Conservation (phyloP, 2,113 vertebrate species). For the Rafetus swinhoei region DNA sequence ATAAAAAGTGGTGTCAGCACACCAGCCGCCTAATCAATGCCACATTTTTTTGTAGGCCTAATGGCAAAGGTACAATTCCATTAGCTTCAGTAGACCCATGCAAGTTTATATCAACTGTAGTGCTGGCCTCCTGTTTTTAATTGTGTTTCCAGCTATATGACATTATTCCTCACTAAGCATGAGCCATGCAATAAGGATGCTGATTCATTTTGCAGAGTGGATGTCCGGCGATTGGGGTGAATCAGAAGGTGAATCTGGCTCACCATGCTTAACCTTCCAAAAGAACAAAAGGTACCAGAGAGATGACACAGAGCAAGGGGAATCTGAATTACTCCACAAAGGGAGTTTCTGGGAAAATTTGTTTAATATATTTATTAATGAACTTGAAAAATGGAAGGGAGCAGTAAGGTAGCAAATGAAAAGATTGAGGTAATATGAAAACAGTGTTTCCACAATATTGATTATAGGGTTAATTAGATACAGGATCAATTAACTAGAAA, state of each 20-base stretch:
- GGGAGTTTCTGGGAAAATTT: neutral
- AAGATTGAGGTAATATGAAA: neutral
- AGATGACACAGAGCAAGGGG: neutral
- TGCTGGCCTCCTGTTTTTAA: neutral
- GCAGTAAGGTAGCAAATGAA: neutral
- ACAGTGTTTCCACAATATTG: neutral
- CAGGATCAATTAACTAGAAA: neutral
- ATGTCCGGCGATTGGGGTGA: no score
- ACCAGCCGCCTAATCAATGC: no score
- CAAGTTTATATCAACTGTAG: neutral
- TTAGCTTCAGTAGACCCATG: neutral
- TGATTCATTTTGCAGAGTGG: neutral
- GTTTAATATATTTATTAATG: neutral
- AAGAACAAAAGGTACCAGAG: neutral
- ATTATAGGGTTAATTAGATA: neutral
- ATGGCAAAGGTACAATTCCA: neutral
- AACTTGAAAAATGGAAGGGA: neutral
- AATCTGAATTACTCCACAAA: neutral
- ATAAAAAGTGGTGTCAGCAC: no score
- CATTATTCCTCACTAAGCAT: neutral
- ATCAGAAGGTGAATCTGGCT: neutral
- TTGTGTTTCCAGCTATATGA: neutral
- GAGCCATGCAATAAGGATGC: no score
- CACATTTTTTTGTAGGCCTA: no score
- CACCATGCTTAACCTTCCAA: neutral